Base-by-base conservation (phyloP, 2,113 vertebrate species). In the Antennarius striatus region DNA sequence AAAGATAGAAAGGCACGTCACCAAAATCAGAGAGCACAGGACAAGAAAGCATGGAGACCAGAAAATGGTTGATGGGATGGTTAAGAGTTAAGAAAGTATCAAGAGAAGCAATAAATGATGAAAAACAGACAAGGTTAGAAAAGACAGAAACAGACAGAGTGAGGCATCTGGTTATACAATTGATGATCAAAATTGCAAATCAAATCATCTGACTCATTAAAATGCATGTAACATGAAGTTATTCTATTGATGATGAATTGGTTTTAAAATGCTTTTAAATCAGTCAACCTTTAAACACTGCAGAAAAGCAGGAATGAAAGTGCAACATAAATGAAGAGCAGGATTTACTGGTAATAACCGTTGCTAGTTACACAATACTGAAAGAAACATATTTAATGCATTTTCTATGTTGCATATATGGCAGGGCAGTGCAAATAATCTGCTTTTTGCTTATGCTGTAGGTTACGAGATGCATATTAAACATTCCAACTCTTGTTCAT, bases 401-500 rank as follows among this genome's bases (percentile, higher is more conserved):
- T 85, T 74, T 81, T 77, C 53, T 66, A 62, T 58, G 22, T 52
- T 72, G 77, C 81, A 61, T 73, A 72, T 66, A 81, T 86, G 83
- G 66, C 58, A 85, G 71, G 76, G 71, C 72, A 61, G 64, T 71
- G 83, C 73, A 83, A 70, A 56, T 61, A 72, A 76, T 51, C 60
- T 46, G 68, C 61, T 3, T 79, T 80, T 75, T 79, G 67, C 57
- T 67, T 70, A 36, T 60, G 53, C 36, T 63, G 68, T 54, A 68
- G 74, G 81, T 64, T 63, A 79, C 90, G 84, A 84, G 81, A 89
- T 89, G 87, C 77, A 83, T 76, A 83, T 75, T 80, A 84, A 75
- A 73, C 84, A 89, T 88, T 89, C 77, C 65, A 75, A 73, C 67
- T 82, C 63, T 81, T 60, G 59, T 68, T 84, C 85, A 84, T 80